These are phyloP conservation scores for Hepsetus odoe DNA, from an alignment of 2,113 vertebrate species.

Conservation along the genomic window DNA sequence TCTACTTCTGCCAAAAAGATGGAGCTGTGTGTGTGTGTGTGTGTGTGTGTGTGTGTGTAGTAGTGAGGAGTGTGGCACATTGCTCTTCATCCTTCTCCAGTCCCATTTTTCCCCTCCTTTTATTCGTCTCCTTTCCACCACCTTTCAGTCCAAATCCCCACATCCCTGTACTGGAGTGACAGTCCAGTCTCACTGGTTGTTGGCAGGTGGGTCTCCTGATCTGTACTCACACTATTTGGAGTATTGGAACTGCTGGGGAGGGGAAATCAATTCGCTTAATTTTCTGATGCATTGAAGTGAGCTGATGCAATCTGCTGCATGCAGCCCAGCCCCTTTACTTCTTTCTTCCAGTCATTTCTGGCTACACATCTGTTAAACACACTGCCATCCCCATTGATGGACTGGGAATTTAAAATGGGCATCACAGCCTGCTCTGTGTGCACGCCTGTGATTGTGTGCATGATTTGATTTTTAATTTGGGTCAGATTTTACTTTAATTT, in stretches of 20 bases:
- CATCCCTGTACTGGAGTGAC: neutral
- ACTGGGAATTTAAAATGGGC: slow-evolving; percentile 4
- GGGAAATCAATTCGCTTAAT: slow-evolving; percentile 81
- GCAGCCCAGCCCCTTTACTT: slow-evolving; percentile 28
- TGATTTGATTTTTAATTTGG: neutral
- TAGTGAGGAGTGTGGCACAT: slow-evolving; percentile 10
- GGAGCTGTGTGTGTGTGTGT: slow-evolving; percentile 33
- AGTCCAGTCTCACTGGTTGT: neutral
- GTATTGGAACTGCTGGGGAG: slow-evolving; percentile 46
- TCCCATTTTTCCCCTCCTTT: slow-evolving; percentile 10
- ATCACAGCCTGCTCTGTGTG: slow-evolving; percentile 25
- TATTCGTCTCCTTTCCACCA: slow-evolving; percentile 1
- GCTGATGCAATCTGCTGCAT: slow-evolving; percentile 76
- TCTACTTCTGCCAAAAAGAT: slow-evolving; percentile 36
- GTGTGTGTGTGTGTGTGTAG: slow-evolving; percentile 20
- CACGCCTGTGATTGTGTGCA: neutral
- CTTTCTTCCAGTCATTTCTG: neutral
- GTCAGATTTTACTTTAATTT: slow-evolving; percentile 2
- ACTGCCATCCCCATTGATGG: slow-evolving; percentile 6
- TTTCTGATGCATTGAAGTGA: slow-evolving; percentile 76
- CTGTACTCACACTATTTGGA: slow-evolving; percentile 40
- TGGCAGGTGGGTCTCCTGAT: slow-evolving; percentile 20
- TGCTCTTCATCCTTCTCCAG: slow-evolving; percentile 41
- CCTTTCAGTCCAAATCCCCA: slow-evolving; percentile 6
- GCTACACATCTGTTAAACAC: slow-evolving; percentile 43